These are phyloP conservation scores for Porites cylindrica DNA, from an alignment of 92 coral and sea anemone species.

Conservation along the genomic window DNA sequence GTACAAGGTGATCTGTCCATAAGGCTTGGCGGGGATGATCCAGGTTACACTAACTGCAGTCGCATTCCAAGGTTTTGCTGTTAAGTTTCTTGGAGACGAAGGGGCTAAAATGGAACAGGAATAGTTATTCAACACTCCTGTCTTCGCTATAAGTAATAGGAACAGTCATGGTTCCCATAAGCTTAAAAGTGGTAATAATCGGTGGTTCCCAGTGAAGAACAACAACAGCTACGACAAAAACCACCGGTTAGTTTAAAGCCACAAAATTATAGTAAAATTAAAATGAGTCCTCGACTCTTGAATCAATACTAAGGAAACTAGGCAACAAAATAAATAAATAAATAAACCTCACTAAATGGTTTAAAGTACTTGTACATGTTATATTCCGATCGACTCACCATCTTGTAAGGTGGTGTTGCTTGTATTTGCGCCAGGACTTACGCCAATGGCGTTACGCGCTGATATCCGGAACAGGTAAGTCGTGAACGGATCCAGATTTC, in stretches of 20 bases:
- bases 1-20: constrained; percentile 81
- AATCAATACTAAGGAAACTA: too few relatives aligned
- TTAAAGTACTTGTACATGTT: too few relatives aligned
- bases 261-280: too few relatives aligned
- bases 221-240: too few relatives aligned
- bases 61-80: constrained; percentile 61
- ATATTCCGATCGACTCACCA: constrained; percentile 48
- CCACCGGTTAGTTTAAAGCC: too few relatives aligned
- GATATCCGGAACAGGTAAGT: constrained; percentile 70
- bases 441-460: constrained; percentile 79
- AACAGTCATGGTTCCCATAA: too few relatives aligned
- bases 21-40: constrained; percentile 76
- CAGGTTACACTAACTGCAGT: constrained; percentile 76
- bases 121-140: neutral
- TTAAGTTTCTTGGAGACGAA: constrained; percentile 66
- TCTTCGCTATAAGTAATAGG: too few relatives aligned
- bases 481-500: constrained; percentile 72
- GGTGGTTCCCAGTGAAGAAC: too few relatives aligned
- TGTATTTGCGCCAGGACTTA: constrained; percentile 65
- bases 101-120: constrained; percentile 68
- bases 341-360: neutral
- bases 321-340: neutral
- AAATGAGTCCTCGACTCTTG: too few relatives aligned
- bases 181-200: too few relatives aligned
- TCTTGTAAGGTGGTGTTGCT: constrained; percentile 76